Percentiles rank a stretch among this genome's conserved stretches.
phyloP scores from a whole-genome alignment of 2,797 vertebrate species.

The Distichodus sexfasciatus region DNA sequence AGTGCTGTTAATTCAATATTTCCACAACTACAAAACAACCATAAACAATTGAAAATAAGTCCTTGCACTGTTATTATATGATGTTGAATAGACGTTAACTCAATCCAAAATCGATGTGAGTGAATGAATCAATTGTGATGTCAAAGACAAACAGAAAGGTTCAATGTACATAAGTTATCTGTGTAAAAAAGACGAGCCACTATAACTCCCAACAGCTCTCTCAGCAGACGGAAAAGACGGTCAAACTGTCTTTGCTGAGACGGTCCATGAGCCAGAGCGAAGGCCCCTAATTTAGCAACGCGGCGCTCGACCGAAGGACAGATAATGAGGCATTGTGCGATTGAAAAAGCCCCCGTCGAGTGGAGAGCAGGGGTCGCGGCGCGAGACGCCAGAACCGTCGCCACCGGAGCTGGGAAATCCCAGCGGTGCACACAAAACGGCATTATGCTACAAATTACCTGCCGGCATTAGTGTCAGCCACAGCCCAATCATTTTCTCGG shows the following conservation, averaged over 20 bases:
- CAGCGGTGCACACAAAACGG: constrained; percentile 56
- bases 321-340: constrained; percentile 74
- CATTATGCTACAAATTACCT: constrained; percentile 75
- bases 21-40: no score
- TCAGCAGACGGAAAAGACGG: not conserved
- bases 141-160: no score
- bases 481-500: constrained; percentile 57
- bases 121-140: no score
- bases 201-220: not conserved
- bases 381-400: constrained; percentile 44
- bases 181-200: no score
- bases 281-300: constrained; percentile 64
- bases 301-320: constrained; percentile 64
- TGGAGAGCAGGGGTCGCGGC: constrained; percentile 56
- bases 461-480: constrained; percentile 67
- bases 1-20: no score
- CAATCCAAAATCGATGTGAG: no score
- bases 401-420: constrained; percentile 55
- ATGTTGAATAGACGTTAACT: no score
- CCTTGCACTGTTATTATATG: no score
- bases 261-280: constrained; percentile 24
- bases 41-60: no score
- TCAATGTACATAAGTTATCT: no score
- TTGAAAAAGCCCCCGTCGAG: constrained; percentile 52
- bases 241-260: not conserved